Conservation (phyloP, 2,797 vertebrate species). For the Neoniphon sammara region DNA sequence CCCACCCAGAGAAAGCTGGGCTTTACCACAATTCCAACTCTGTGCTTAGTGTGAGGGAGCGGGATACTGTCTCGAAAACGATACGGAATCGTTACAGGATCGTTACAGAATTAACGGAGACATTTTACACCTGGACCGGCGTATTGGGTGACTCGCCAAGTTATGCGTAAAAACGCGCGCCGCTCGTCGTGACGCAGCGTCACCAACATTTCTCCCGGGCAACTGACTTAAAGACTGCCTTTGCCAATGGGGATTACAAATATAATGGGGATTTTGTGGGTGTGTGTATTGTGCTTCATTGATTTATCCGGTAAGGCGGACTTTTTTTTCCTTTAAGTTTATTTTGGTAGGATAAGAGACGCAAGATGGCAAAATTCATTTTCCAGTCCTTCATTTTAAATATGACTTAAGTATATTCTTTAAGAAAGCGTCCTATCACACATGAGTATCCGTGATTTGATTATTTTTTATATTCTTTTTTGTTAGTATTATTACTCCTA, state of each 20-base stretch:
- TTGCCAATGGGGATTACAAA: conserved; percentile 55
- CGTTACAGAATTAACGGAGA: neutral
- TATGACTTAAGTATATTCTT: neutral
- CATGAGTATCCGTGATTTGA: neutral
- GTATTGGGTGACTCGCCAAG: conserved; percentile 30
- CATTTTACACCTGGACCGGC: conserved; percentile 26
- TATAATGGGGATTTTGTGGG: conserved; percentile 70
- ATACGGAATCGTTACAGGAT: neutral
- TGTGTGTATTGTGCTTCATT: conserved; percentile 68
- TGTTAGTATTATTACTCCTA: neutral
- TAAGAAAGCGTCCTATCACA: neutral
- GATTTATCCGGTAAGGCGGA: conserved; percentile 77
- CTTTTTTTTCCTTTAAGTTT: neutral
- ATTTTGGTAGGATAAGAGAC: neutral
- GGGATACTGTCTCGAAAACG: conserved; percentile 12
- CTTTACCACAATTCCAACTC: conserved; percentile 42
- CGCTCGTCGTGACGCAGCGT: conserved; percentile 64
- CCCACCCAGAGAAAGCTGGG: conserved; percentile 79
- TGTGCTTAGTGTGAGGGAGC: conserved; percentile 28
- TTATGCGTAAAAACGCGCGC: conserved; percentile 77
- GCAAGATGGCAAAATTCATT: neutral
- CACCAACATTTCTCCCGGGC: conserved; percentile 23
- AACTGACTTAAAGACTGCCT: conserved; percentile 26
- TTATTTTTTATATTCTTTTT: neutral
- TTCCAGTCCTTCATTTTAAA: neutral